phyloP scores from a whole-genome alignment of 2,888 invertebrate species.

The Amphipoea oculea region DNA sequence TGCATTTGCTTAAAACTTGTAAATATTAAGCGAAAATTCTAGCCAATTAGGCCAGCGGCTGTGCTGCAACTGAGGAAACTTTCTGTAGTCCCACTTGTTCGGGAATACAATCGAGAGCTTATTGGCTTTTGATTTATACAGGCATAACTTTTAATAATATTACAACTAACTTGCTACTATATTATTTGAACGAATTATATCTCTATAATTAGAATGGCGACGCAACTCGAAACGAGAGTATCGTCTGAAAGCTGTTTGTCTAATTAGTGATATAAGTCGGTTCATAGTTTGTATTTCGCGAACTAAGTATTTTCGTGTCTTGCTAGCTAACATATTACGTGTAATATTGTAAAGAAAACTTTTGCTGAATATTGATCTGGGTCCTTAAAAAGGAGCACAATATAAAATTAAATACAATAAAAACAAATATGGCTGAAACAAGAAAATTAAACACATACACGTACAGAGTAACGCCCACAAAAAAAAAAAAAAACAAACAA shows the following conservation, averaged over 20 bases:
- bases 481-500: slow-evolving; percentile 3
- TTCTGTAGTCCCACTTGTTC: slow-evolving; percentile 77
- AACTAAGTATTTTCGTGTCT: slow-evolving; percentile 7
- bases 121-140: slow-evolving; percentile 81
- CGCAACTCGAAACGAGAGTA: slow-evolving; percentile 35
- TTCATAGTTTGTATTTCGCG: slow-evolving; percentile 13
- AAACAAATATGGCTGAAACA: not conserved
- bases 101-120: slow-evolving; percentile 79
- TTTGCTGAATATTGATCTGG: not conserved
- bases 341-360: not conserved
- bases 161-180: slow-evolving; percentile 36
- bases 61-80: slow-evolving; percentile 79
- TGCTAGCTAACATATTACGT: not conserved
- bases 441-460: slow-evolving; percentile 23
- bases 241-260: slow-evolving; percentile 34
- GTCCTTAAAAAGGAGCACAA: not conserved
- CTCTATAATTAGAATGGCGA: slow-evolving; percentile 36
- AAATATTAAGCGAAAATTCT: slow-evolving; percentile 84
- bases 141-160: slow-evolving; percentile 61
- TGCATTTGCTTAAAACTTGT: slow-evolving; percentile 83
- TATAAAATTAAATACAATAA: not conserved
- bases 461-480: slow-evolving; percentile 6
- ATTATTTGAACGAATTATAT: slow-evolving; percentile 40
- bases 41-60: slow-evolving; percentile 85
- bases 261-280: slow-evolving; percentile 29